Conservation (phyloP, 2,113 vertebrate genomes). For the Campylorhamphus procurvoides region DNA sequence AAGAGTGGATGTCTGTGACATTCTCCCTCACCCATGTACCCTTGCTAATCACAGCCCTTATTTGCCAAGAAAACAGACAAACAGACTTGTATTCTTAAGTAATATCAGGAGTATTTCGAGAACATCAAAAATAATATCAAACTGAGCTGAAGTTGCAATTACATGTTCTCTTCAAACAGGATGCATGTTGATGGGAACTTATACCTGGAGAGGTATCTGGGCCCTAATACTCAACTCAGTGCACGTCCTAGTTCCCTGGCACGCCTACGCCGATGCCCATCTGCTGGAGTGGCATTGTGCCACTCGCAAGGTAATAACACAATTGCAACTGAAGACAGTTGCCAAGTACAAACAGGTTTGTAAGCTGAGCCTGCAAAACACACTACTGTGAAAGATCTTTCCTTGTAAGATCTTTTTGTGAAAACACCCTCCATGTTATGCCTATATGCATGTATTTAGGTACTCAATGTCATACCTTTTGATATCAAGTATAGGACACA, state of each 20-base stretch:
- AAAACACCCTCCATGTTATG: not conserved
- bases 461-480: not conserved
- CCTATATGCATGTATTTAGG: not conserved
- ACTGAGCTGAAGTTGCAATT: not conserved
- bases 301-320: conserved; percentile 68
- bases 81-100: not conserved
- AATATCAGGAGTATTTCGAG: not conserved
- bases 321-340: conserved; percentile 54
- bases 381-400: not conserved
- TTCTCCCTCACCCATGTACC: not conserved
- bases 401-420: not conserved
- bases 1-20: not conserved
- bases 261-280: conserved; percentile 15
- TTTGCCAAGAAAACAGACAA: conserved; percentile 39
- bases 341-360: conserved; percentile 59
- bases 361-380: conserved; percentile 51
- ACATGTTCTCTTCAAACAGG: not conserved
- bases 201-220: conserved; percentile 15
- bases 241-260: conserved; percentile 53
- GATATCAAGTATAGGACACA: not conserved
- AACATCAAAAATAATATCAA: not conserved
- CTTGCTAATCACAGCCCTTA: not conserved
- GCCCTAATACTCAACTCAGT: conserved; percentile 34
- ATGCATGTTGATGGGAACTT: not conserved
- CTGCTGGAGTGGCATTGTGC: conserved; percentile 72